These are phyloP conservation scores for Pelodiscus sinensis DNA, from an alignment of 2,113 vertebrate genomes.

Conservation along the genomic window DNA sequence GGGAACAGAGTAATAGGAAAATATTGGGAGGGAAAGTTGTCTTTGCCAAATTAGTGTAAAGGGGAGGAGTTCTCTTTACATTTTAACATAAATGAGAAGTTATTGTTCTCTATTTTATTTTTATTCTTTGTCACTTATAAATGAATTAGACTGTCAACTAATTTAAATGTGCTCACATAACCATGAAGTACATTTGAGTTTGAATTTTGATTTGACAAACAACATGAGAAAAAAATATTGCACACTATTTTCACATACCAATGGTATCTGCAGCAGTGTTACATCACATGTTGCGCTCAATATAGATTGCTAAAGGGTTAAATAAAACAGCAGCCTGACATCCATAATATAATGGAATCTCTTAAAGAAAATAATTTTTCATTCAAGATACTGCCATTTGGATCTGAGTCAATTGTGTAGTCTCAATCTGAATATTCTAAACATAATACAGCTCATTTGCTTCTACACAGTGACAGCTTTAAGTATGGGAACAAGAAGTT, in stretches of 20 bases:
- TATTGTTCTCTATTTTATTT: conserved; percentile 53
- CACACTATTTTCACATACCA: conserved; percentile 32
- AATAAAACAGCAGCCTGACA: conserved; percentile 14
- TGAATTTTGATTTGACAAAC: conserved; percentile 53
- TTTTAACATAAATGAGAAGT: conserved; percentile 54
- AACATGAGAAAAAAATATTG: conserved; percentile 30
- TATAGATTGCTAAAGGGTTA: conserved; percentile 9
- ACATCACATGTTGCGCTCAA: neutral
- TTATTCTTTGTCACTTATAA: conserved; percentile 26
- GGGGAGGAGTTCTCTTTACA: conserved; percentile 45
- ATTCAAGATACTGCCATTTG: conserved; percentile 48
- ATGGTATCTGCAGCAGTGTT: conserved; percentile 19
- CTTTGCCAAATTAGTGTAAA: conserved; percentile 53
- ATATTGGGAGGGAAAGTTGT: conserved; percentile 49
- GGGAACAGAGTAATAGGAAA: conserved; percentile 60
- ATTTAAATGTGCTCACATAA: neutral
- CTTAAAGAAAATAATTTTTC: conserved; percentile 48
- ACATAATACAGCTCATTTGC: conserved; percentile 47
- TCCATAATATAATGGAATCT: conserved; percentile 12
- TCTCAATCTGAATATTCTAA: conserved; percentile 62
- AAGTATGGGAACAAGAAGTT: conserved; percentile 40
- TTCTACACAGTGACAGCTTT: conserved; percentile 19
- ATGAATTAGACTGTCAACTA: conserved; percentile 29
- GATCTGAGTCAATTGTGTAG: conserved; percentile 45
- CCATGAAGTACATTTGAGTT: neutral